Evolutionary conservation across 2,888 invertebrate species (phyloP).

Genomic region (Mechanitis messenoides): DNA sequence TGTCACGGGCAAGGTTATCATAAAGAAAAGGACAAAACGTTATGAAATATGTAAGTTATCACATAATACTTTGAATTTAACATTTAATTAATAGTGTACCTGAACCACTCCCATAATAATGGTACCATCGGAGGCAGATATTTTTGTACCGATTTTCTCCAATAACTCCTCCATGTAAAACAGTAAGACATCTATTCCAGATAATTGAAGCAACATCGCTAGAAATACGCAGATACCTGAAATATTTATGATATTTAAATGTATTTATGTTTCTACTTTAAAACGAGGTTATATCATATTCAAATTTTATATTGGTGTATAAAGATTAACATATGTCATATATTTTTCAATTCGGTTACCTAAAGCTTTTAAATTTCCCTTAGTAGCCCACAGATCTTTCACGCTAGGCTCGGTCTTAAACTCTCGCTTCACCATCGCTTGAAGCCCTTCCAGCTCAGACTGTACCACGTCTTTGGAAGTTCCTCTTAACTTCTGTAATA

Average conservation of each 20-base stretch:
- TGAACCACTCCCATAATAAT: slow-evolving; percentile 81
- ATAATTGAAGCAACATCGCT: slow-evolving; percentile 87
- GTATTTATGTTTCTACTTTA: neutral
- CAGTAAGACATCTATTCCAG: slow-evolving; percentile 87
- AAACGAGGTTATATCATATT: neutral
- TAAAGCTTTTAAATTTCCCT: slow-evolving; percentile 84
- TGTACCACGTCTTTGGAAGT: slow-evolving; percentile 76
- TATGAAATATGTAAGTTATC: no score
- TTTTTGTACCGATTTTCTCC: slow-evolving; percentile 78
- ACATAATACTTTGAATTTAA: no score
- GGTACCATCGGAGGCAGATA: slow-evolving; percentile 80
- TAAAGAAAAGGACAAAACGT: no score
- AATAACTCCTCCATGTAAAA: slow-evolving; percentile 86
- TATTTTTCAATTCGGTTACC: slow-evolving; percentile 47
- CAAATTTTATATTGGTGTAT: neutral
- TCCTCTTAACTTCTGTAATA: slow-evolving; percentile 81
- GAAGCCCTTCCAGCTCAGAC: slow-evolving; percentile 74
- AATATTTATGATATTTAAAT: neutral
- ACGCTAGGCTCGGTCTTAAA: slow-evolving; percentile 59
- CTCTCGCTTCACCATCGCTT: slow-evolving; percentile 56
- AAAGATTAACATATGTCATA: neutral
- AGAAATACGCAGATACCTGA: slow-evolving; percentile 80
- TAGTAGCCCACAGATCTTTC: slow-evolving; percentile 80
- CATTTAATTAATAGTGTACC: slow-evolving; percentile 35
- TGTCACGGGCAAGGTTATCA: no score